Base-by-base conservation (phyloP, 2,113 vertebrate genomes). In the Apteryx mantelli region DNA sequence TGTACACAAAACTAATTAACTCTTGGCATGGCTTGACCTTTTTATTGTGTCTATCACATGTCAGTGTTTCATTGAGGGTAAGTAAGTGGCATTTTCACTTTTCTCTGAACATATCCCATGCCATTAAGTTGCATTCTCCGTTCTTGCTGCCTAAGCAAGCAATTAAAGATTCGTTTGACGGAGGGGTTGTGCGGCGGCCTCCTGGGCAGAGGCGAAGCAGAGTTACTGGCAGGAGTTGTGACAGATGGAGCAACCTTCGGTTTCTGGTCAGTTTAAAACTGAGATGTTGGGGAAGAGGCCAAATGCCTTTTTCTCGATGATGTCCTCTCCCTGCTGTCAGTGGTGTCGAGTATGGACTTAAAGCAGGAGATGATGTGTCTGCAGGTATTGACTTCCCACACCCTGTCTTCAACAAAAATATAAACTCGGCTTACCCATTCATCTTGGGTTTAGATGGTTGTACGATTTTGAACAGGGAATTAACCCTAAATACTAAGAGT, bases 41-140 rank as follows among this genome's bases (percentile, higher is more conserved):
- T 50, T 21, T 22, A 12, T 36, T 21, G 58, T 20, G 3, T 7
- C 66, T 58, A 1, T 44, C 42, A 2, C 42, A 8, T 8, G 73
- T 50, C 34, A 30, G 13, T 10, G 1, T 50, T 50, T 42, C 1
- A 1, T 28, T 30, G 50, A 0, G 4, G 6, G 38, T 16, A 11
- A 36, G 32, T 22, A 14, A 53, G 36, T 18, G 13, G 26, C 0
- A 4, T 68, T 50, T 52, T 36, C 1, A 1, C 4, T 4, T 79
- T 32, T 11, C 81, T 42, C n/a, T 1, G 46, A 28, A 34, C 6
- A 2, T 9, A 0, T 5, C 34, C 80, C 7, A 1, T 48, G 64
- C 48, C 10, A 1, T 22, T 46, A 9, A 28, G 38, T 30, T 1
- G 7, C 8, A 0, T 24, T 22, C 88, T 38, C 32, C 0, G 9